Conservation (phyloP, 2,888 invertebrate species). For the Drosophila barbarae region DNA sequence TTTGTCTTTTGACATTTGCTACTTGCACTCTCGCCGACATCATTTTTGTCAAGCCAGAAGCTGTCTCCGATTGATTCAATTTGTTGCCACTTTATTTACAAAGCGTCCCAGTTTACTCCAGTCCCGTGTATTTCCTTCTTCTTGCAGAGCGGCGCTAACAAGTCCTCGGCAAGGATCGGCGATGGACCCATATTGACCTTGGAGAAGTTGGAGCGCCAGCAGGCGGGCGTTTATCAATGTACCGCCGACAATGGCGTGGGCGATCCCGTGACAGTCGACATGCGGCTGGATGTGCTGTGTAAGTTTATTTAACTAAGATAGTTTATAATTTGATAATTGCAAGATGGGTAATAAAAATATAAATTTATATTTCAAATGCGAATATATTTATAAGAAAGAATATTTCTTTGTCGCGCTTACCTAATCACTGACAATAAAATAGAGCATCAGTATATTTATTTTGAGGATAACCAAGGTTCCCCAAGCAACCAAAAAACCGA, state of each 20-base stretch:
- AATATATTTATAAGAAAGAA: neutral
- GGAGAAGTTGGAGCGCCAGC: constrained; percentile 83
- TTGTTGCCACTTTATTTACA: constrained; percentile 40
- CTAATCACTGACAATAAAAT: constrained; percentile 16
- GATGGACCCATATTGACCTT: constrained; percentile 84
- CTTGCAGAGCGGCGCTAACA: constrained; percentile 78
- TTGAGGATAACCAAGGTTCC: neutral
- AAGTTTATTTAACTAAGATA: constrained; percentile 78
- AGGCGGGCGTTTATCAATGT: constrained; percentile 85
- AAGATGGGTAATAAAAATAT: neutral
- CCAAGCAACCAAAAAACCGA: neutral
- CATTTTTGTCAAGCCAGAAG: constrained; percentile 30
- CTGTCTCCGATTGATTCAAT: constrained; percentile 39
- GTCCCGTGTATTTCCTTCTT: constrained; percentile 1
- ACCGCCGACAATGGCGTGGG: constrained; percentile 86
- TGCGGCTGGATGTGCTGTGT: constrained; percentile 85
- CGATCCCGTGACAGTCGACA: constrained; percentile 84
- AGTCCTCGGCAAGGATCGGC: constrained; percentile 80
- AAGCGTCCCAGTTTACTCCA: constrained; percentile 18
- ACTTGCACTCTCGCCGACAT: constrained; percentile 43
- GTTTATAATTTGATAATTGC: too few relatives aligned
- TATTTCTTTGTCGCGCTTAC: neutral
- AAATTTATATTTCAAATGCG: neutral
- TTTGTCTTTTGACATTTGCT: constrained; percentile 57
- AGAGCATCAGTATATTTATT: neutral